phyloP scores from a whole-genome alignment of 2,113 vertebrate genomes.

The human region GRCh38 chr5:89282001-89282500 shows the following conservation, averaged over 20 bases:
- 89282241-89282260: conserved; percentile 23
- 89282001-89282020: conserved; percentile 59
- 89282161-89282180: conserved; percentile 39
- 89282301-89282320: neutral
- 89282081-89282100: conserved; percentile 36
- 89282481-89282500: neutral
- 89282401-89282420: neutral
- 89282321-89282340: neutral
- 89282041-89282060: conserved; percentile 54
- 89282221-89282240: neutral
- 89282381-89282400: neutral
- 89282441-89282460: neutral
- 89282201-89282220: conserved; percentile 46
- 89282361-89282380: neutral
- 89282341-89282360: neutral
- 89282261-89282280: neutral
- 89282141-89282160: neutral
- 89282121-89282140: conserved; percentile 6
- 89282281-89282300: neutral
- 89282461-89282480: neutral
- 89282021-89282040: neutral
- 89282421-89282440: neutral
- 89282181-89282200: neutral
- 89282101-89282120: conserved; percentile 36
- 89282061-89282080: conserved; percentile 24